Evolutionary conservation across 2,797 vertebrate species (phyloP).

Genomic region (Cyclura pinguis): DNA sequence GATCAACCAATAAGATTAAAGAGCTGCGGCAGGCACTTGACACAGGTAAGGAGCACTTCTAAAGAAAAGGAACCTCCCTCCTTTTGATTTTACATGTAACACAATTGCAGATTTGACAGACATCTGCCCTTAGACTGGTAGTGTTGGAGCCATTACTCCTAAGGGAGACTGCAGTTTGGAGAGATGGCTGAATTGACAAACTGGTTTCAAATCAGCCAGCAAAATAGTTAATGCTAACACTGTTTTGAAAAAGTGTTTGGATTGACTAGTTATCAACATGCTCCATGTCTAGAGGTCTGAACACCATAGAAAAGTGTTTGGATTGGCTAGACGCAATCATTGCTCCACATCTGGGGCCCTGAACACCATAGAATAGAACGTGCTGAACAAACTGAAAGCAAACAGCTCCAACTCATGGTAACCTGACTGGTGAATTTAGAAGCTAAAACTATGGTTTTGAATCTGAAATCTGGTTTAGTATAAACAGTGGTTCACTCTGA

Average conservation of each 20-base stretch:
- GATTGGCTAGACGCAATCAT: background rate
- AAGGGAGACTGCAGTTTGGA: background rate
- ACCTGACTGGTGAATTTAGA: background rate
- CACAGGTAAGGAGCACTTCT: slow-evolving; percentile 81
- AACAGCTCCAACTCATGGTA: background rate
- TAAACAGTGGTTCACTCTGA: background rate
- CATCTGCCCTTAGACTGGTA: background rate
- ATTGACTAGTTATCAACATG: too few relatives aligned
- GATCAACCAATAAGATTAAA: slow-evolving; percentile 97
- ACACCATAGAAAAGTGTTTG: background rate
- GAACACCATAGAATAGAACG: background rate
- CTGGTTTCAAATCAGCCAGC: too few relatives aligned
- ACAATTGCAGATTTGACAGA: background rate
- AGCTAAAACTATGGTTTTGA: background rate
- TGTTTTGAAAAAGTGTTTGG: background rate
- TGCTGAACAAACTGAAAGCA: background rate
- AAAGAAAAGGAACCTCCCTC: background rate
- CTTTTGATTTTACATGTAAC: background rate
- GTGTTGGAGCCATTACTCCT: background rate
- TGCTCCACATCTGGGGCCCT: background rate
- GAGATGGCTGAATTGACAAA: background rate
- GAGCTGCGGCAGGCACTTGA: slow-evolving; percentile 94
- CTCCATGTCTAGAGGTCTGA: too few relatives aligned
- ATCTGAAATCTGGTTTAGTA: background rate
- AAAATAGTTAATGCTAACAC: background rate